These are phyloP conservation scores for Drosophila helvetica DNA, from an alignment of 2,888 invertebrate genomes.

Conservation along the genomic window DNA sequence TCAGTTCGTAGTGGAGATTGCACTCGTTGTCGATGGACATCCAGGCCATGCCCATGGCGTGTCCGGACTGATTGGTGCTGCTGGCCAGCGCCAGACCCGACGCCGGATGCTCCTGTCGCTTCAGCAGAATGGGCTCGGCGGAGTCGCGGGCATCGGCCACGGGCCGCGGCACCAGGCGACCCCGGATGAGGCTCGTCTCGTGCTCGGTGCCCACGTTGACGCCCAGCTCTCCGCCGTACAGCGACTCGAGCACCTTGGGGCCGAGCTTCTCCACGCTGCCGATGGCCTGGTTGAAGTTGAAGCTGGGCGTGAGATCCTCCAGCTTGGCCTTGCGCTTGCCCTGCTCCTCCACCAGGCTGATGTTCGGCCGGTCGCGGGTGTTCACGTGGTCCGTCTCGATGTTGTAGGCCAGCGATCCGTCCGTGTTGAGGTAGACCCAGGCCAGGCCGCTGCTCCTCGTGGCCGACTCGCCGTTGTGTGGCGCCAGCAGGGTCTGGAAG, in stretches of 20 bases:
- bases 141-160: constrained; percentile 90
- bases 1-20: constrained; percentile 91
- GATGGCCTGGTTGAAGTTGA: constrained; percentile 87
- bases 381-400: constrained; percentile 89
- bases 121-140: constrained; percentile 88
- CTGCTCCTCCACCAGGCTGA: constrained; percentile 89
- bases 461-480: constrained; percentile 83
- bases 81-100: constrained; percentile 78
- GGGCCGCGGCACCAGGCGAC: constrained; percentile 88
- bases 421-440: constrained; percentile 91
- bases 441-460: constrained; percentile 88
- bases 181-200: constrained; percentile 86
- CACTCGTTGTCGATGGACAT: constrained; percentile 91
- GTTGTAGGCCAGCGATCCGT: constrained; percentile 91
- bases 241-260: constrained; percentile 91
- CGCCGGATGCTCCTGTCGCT: constrained; percentile 83
- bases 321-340: constrained; percentile 89
- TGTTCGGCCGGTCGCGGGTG: constrained; percentile 86
- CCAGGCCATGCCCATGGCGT: constrained; percentile 91
- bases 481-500: constrained; percentile 89
- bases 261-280: constrained; percentile 91
- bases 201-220: constrained; percentile 87
- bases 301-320: constrained; percentile 88
- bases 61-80: constrained; percentile 38
- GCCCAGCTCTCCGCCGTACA: constrained; percentile 87